These are phyloP conservation scores for Pelecanoides urinatrix DNA, from an alignment of 2,113 vertebrate species.

Conservation along the genomic window DNA sequence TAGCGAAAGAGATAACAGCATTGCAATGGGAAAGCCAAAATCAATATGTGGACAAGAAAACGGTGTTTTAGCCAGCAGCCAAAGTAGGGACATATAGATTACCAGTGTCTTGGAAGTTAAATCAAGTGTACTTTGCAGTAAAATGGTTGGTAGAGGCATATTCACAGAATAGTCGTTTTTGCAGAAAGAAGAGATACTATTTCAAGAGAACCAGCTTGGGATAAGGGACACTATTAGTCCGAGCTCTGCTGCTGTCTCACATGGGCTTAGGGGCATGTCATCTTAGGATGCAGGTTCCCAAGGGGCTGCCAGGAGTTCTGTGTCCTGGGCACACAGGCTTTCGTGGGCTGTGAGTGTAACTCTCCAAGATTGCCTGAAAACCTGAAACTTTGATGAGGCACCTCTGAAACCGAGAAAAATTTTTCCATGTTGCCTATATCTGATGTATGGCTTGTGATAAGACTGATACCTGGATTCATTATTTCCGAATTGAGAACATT, in stretches of 20 bases:
- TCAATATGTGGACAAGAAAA: background rate
- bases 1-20: background rate
- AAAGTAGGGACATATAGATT: background rate
- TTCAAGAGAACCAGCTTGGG: background rate
- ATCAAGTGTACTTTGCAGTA: background rate
- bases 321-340: background rate
- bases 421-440: background rate
- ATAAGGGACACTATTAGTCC: background rate
- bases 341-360: background rate
- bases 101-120: background rate
- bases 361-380: background rate
- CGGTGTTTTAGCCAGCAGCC: background rate
- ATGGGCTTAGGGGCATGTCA: background rate
- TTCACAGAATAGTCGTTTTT: background rate
- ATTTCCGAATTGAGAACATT: background rate
- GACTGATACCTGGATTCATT: background rate
- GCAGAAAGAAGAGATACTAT: background rate
- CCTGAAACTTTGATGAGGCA: background rate
- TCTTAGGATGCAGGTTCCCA: background rate
- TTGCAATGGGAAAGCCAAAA: background rate
- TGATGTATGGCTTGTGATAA: accelerated
- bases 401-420: background rate
- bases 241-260: background rate
- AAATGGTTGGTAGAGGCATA: background rate
- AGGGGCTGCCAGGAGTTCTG: background rate